Conservation (phyloP, 2,888 invertebrate species). For the Cephus pygmeus region DNA sequence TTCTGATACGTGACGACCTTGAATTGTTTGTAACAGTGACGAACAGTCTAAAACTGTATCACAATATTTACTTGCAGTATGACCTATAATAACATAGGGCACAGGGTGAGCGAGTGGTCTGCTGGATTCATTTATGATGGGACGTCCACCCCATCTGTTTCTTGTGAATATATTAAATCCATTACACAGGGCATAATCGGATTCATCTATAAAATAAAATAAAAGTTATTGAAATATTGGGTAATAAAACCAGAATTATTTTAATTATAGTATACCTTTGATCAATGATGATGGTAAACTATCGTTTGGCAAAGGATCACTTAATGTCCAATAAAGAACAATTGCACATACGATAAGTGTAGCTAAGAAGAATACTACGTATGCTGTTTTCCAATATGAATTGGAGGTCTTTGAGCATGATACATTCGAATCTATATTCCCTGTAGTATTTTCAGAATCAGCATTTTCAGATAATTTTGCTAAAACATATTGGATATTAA, state of each 20-base stretch:
- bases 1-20: background rate
- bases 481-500: background rate
- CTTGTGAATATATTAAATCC: conserved; percentile 13
- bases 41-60: background rate
- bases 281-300: background rate
- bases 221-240: background rate
- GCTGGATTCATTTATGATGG: background rate
- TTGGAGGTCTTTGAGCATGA: background rate
- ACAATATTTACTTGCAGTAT: background rate
- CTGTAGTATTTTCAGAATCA: background rate
- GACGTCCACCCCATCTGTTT: conserved; percentile 14
- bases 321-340: background rate
- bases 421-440: background rate
- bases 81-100: background rate
- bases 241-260: background rate
- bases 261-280: background rate
- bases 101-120: conserved; percentile 9
- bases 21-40: background rate
- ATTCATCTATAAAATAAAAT: background rate
- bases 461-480: background rate
- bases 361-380: background rate
- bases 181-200: conserved; percentile 6
- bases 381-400: background rate
- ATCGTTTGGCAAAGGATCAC: background rate
- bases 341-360: background rate